Conservation (phyloP, 2,113 vertebrate genomes). For the Zingel zingel region DNA sequence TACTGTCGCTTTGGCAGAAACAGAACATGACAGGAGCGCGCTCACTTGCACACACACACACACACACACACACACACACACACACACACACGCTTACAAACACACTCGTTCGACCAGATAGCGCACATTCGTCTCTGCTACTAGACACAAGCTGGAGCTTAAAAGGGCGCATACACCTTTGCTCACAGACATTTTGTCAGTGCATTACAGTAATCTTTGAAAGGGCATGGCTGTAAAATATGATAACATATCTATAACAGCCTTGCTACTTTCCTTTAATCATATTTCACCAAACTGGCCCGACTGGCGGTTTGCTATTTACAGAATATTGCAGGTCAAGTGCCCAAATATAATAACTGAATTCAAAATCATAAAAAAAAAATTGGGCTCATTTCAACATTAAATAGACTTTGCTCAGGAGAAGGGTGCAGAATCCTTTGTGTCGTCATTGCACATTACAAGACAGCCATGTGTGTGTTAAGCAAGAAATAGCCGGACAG, state of each 20-base stretch:
- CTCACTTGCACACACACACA: constrained; percentile 20
- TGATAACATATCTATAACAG: constrained; percentile 30
- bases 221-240: constrained; percentile 59
- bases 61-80: constrained; percentile 12
- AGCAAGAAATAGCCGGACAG: constrained; percentile 15
- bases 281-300: constrained; percentile 31
- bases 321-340: constrained; percentile 34
- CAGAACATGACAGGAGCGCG: constrained; percentile 44
- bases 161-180: constrained; percentile 43
- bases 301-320: constrained; percentile 34
- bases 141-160: constrained; percentile 52
- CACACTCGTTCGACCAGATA: constrained; percentile 16
- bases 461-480: background rate
- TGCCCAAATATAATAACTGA: background rate
- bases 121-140: constrained; percentile 52
- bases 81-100: constrained; percentile 13
- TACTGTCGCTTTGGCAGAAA: constrained; percentile 64
- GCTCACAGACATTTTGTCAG: constrained; percentile 59
- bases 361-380: background rate
- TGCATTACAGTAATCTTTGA: constrained; percentile 44
- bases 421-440: constrained; percentile 3
- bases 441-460: constrained; percentile 25
- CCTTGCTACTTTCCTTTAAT: constrained; percentile 25
- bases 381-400: constrained; percentile 8
- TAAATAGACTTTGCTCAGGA: constrained; percentile 4